Evolutionary conservation across 2,113 vertebrate species (phyloP).

Genomic region (Mellivora capensis): DNA sequence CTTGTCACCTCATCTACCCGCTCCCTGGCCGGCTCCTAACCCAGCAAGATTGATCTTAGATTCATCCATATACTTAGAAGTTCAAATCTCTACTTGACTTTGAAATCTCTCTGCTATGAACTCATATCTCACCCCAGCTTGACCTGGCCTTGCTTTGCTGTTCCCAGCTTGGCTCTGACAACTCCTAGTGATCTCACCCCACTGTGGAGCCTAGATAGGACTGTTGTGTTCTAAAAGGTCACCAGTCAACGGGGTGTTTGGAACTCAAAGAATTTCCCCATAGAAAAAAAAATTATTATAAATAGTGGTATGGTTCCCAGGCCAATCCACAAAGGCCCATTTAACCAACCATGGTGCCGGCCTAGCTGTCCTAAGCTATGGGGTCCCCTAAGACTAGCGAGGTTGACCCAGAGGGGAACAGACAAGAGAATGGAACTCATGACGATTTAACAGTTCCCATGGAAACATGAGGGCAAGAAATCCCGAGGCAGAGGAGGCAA

Average conservation of each 20-base stretch:
- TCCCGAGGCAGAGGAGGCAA: neutral
- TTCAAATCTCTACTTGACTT: neutral
- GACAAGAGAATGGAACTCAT: neutral
- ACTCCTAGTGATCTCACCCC: conserved; percentile 60
- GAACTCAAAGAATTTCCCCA: conserved; percentile 69
- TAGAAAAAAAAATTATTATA: conserved; percentile 54
- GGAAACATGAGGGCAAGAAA: neutral
- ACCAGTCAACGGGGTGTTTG: conserved; percentile 65
- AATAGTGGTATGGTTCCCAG: conserved; percentile 62
- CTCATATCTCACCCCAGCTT: neutral
- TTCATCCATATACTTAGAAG: neutral
- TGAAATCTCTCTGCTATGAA: neutral
- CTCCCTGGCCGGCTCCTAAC: neutral
- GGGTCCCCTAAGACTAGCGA: neutral
- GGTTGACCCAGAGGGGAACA: neutral
- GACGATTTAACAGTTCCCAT: neutral
- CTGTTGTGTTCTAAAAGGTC: conserved; percentile 67
- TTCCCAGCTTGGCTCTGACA: conserved; percentile 39
- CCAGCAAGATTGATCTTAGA: neutral
- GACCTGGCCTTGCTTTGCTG: neutral
- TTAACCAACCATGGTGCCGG: conserved; percentile 27
- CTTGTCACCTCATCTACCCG: neutral
- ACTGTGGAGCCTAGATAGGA: conserved; percentile 14
- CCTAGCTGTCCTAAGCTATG: neutral
- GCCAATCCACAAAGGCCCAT: conserved; percentile 61